These are phyloP conservation scores for Temnothorax nylanderi DNA, from an alignment of 1,140 invertebrate genomes.

Conservation along the genomic window DNA sequence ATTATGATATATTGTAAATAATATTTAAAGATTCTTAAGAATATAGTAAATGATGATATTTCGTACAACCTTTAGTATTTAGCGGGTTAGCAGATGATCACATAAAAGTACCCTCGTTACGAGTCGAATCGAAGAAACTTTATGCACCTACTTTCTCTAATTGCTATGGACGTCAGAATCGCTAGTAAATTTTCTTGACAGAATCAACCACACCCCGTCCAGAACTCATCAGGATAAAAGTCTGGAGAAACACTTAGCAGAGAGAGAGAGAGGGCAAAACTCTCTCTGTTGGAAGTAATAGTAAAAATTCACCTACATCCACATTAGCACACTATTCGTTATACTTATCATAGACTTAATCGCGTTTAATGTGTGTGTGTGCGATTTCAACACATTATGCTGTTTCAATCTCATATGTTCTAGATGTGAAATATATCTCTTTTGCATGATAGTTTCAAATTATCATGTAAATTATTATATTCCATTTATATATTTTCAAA, in stretches of 20 bases:
- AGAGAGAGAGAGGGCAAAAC: neutral
- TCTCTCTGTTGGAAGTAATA: constrained; percentile 26
- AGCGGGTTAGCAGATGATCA: constrained; percentile 44
- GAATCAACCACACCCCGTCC: constrained; percentile 72
- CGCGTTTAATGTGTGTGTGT: neutral
- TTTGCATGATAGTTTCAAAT: neutral
- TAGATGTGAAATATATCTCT: neutral
- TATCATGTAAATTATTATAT: neutral
- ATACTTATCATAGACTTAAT: constrained; percentile 35
- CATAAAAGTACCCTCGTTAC: constrained; percentile 61
- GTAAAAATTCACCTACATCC: constrained; percentile 48
- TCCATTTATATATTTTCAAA: neutral
- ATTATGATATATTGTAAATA: constrained; percentile 24
- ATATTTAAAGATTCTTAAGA: neutral
- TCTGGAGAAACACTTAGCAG: constrained; percentile 54
- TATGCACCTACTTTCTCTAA: constrained; percentile 75
- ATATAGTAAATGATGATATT: constrained; percentile 53
- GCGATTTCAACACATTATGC: neutral
- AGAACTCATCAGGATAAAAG: constrained; percentile 75
- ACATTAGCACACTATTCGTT: neutral
- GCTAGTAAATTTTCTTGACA: constrained; percentile 74
- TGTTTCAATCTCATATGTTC: neutral
- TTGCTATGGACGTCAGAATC: constrained; percentile 68
- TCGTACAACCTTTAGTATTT: constrained; percentile 43
- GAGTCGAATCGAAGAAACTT: constrained; percentile 69